Conservation (phyloP, 2,797 vertebrate genomes). For the Chiloscyllium punctatum region DNA sequence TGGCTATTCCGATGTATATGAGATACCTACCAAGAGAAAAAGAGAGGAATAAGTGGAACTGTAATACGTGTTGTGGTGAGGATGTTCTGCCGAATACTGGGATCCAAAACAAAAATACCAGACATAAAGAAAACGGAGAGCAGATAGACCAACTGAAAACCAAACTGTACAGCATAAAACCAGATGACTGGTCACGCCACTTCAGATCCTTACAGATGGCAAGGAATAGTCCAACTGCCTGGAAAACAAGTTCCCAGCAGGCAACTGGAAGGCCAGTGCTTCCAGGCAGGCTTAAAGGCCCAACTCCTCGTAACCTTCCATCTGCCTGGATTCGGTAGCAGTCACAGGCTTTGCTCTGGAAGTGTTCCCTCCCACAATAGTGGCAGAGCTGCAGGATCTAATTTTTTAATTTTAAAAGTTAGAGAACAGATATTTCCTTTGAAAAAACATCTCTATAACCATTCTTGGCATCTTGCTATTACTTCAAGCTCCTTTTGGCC, state of each 20-base stretch:
- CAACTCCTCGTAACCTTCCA: too few species aligned
- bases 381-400: neutral
- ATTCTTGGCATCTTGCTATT: neutral
- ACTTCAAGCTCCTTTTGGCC: neutral
- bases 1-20: neutral
- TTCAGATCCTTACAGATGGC: neutral
- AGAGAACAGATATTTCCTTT: neutral
- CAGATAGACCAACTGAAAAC: neutral
- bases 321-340: neutral
- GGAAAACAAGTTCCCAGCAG: too few species aligned
- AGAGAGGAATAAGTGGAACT: neutral
- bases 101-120: neutral
- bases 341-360: too few species aligned
- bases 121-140: neutral
- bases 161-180: neutral
- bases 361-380: too few species aligned
- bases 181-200: neutral
- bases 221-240: too few species aligned
- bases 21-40: neutral
- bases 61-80: neutral
- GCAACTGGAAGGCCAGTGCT: too few species aligned
- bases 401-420: neutral
- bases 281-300: too few species aligned
- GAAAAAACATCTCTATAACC: neutral
- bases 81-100: neutral